phyloP scores from a whole-genome alignment of 2,888 invertebrate species.

The Polydrusus pterygomalis region DNA sequence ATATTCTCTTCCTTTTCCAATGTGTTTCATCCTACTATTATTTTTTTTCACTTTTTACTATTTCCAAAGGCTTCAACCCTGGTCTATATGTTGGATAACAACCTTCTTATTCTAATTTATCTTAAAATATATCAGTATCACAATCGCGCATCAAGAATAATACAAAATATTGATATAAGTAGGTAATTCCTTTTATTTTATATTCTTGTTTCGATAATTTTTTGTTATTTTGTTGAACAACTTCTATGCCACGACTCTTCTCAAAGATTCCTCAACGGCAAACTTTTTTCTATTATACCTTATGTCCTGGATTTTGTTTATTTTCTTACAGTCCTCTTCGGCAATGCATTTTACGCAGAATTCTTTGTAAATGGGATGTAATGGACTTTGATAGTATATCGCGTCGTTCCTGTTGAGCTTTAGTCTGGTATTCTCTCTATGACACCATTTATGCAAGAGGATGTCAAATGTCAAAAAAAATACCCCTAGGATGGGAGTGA shows the following conservation, averaged over 20 bases:
- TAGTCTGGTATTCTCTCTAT: slow-evolving; percentile 45
- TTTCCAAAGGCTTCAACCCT: no score
- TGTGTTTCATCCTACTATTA: no score
- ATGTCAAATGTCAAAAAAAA: slow-evolving; percentile 40
- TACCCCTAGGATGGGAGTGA: slow-evolving; percentile 45
- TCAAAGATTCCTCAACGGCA: slow-evolving; percentile 66
- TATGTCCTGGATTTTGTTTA: slow-evolving; percentile 80
- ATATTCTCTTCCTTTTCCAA: no score
- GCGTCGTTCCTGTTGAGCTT: slow-evolving; percentile 7
- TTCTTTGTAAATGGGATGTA: slow-evolving; percentile 51
- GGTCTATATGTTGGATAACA: no score
- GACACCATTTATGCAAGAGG: slow-evolving; percentile 52
- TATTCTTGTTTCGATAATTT: no score
- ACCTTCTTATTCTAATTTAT: no score
- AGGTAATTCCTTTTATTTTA: no score
- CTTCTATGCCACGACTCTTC: slow-evolving; percentile 64
- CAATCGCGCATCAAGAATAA: no score
- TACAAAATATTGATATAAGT: no score
- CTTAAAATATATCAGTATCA: no score
- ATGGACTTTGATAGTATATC: slow-evolving; percentile 53
- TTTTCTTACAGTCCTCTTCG: slow-evolving; percentile 67
- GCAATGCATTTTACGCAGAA: slow-evolving; percentile 48
- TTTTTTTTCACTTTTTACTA: no score
- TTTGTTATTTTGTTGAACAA: no score
- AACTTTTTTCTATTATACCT: slow-evolving; percentile 70